Evolutionary conservation across 2,113 vertebrate genomes (phyloP).

Genomic region (Mesitornis unicolor): DNA sequence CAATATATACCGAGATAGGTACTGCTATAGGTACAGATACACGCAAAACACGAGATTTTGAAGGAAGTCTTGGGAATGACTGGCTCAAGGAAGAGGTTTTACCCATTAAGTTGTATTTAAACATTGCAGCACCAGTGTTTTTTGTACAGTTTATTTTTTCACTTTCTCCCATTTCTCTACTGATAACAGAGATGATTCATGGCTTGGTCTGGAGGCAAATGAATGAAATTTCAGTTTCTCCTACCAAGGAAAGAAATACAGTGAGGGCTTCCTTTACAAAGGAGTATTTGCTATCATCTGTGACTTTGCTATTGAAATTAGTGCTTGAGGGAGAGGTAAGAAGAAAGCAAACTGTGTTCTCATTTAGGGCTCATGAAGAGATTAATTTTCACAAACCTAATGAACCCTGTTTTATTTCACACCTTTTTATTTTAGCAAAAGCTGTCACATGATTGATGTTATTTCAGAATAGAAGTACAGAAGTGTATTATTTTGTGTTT

Average conservation of each 20-base stretch:
- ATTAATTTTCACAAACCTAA: conserved; percentile 5
- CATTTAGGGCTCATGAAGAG: background rate
- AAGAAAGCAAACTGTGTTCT: background rate
- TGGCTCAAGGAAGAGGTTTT: background rate
- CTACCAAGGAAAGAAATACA: background rate
- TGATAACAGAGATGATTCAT: background rate
- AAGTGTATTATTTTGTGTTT: background rate
- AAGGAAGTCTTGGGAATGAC: background rate
- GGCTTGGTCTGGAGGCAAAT: background rate
- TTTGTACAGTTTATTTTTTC: background rate
- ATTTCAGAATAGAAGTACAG: background rate
- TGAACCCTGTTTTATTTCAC: background rate
- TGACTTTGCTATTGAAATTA: background rate
- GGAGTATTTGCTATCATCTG: background rate
- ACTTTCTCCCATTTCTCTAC: background rate
- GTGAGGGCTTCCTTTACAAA: background rate
- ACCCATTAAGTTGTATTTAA: background rate
- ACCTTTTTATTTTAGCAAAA: background rate
- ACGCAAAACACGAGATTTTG: background rate
- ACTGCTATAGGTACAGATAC: background rate
- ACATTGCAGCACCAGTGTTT: background rate
- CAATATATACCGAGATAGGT: background rate
- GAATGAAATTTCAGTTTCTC: background rate
- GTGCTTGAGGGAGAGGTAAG: background rate
- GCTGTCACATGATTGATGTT: background rate